Evolutionary conservation across 1,140 invertebrate species (phyloP), one percentile per base, ranked within the genome.

Genomic region (Thereuonema tuberculata): DNA sequence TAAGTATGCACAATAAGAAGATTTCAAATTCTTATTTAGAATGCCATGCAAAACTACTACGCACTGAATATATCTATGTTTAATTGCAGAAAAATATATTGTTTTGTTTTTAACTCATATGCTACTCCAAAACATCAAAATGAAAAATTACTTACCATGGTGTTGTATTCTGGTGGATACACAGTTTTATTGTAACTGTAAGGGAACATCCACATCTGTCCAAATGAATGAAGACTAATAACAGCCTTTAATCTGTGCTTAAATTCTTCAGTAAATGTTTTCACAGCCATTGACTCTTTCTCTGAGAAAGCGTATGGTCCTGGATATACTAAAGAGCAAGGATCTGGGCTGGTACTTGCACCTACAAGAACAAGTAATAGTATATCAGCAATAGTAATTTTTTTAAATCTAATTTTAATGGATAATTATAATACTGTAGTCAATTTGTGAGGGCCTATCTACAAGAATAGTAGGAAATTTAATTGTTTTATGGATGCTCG

Each of bases 201-300:
- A 1, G 89, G 88, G 60, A 87, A 82, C 12, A 93, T 76, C 68
- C 89, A 82, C 74, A 89, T 87, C 74, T 92, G 88, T 27, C 58
- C 58, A 17, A 25, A 55, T 2, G 53, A 55, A 27, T 55, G 53
- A 14, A 55, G 53, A 17, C 14, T 55, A 3, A 55, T 9, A 28
- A 17, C 21, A 17, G 21, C 27, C 2, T 21, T 3, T 3, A 55
- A 9, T 24, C 25, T 12, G 9, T 21, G 5, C 3, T 5, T 25
- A 28, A 24, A 3, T 9, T 3, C 21, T 29, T 55, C 53, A 2
- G 53, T 55, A 2, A 26, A 55, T 9, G 5, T 2, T 25, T 27
- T 55, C 15, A 55, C 21, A 23, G 53, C 53, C 23, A 5, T 12
- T 3, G 53, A 25, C 23, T 55, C 53, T n/a, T 12, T 23, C 26